Base-by-base conservation (phyloP, 1,140 invertebrate genomes). In the Charaxes varanes region DNA sequence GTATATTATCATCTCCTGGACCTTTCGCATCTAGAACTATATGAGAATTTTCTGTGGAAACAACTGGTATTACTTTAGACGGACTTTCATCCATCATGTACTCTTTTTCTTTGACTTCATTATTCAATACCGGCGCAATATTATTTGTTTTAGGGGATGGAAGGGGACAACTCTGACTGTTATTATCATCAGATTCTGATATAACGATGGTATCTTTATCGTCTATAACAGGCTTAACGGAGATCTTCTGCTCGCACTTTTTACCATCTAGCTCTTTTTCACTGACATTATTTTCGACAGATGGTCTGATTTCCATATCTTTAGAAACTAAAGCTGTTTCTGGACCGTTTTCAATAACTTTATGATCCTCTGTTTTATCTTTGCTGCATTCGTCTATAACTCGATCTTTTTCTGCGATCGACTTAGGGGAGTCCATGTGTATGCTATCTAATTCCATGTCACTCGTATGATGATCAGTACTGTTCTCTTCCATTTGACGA, bases 161-260 rank as follows among this genome's bases (percentile, higher is more conserved):
- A 11, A 83, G 34, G 3, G 79, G 79, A 55, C 79, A 80, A 43
- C 76, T 84, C 41, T 84, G 79, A 26, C 77, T 81, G 11, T 84
- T 84, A 36, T 82, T 83, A 38, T 85, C 82, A 53, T 85, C 84
- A 15, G 84, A 85, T 59, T 85, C 84, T 2, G 84, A 85, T 61
- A 85, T 85, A 8, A 85, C 56, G 14, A 85, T 85, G 4, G 84
- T 84, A 31, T 85, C 84, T 58, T 83, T 84, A 41, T 85, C 81
- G 37, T 85, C 81, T 1, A 73, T 15, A 6, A 44, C 34, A 10
- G 60, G 15, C 52, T 73, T 73, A 18, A 21, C 10, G 0, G 70
- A 65, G 2, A 67, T 66, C 38, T 72, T 64, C 19, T 65, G 60
- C 53, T 79, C 71, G 7, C 60, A 54, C 41, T 74, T 84, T 50